Evolutionary conservation across 2,113 vertebrate genomes (phyloP).

Genomic region (Candoia aspera): DNA sequence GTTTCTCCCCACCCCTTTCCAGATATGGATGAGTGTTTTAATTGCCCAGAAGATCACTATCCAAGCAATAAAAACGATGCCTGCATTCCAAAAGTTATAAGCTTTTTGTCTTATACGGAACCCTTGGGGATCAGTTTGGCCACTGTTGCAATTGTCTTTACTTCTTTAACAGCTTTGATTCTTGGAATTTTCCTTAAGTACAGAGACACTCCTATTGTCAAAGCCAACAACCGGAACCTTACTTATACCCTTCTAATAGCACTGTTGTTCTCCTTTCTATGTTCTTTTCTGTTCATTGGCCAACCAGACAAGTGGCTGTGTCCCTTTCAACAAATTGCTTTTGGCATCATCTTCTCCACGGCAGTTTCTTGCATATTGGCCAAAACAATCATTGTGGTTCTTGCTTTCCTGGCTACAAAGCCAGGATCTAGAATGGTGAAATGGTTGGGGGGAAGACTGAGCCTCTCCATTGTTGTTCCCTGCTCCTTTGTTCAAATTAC

Average conservation of each 20-base stretch:
- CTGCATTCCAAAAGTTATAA: not conserved
- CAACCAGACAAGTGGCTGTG: not conserved
- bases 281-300: not conserved
- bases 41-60: not conserved
- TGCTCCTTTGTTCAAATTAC: not conserved
- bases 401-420: not conserved
- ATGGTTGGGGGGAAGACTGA: not conserved
- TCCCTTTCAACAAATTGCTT: not conserved
- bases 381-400: not conserved
- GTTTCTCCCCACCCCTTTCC: not conserved
- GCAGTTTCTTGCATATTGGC: slow-evolving; percentile 2
- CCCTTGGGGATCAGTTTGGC: not conserved
- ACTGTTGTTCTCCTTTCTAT: not conserved
- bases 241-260: not conserved
- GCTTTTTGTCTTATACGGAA: not conserved
- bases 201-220: not conserved
- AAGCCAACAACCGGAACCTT: not conserved
- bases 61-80: not conserved
- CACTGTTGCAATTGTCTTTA: not conserved
- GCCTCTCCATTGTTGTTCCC: not conserved
- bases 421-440: not conserved
- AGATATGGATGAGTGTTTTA: not conserved
- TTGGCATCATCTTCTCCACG: not conserved
- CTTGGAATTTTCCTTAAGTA: not conserved
- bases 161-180: not conserved